Evolutionary conservation across 2,113 vertebrate species (phyloP), one percentile per base, ranked within the genome.

Genomic region (Cricetomys ansorgei): DNA sequence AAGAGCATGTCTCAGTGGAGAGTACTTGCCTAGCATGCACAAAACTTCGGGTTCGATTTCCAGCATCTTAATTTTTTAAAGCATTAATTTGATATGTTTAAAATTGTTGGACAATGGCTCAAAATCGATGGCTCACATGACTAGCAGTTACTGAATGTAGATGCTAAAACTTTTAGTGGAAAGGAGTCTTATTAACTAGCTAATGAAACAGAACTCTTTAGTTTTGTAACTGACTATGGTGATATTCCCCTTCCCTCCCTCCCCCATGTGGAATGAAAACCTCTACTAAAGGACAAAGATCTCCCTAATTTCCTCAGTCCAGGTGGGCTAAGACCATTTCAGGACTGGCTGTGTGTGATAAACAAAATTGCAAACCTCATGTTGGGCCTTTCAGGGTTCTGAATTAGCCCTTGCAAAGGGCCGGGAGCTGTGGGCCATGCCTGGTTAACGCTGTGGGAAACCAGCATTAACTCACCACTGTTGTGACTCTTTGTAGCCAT

Each of bases 401-500:
- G 75, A 72, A 64, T 76, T 84, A 57, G 53, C 75, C 65, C n/a
- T 9, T 6, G 16, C 73, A 25, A 13, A 16, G 16, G 8, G n/a
- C 87, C 6, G 12, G 65, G 87, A 64, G 59, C 59, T 34, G 27
- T 2, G 37, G 72, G 50, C 43, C 88, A 16, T 40, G 50, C 59
- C 86, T 62, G 43, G 84, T n/a, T 83, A 83, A 64, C 0, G 80
- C 45, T 80, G 91, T 89, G 45, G 67, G 87, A 96, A 89, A 34
- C 40, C 79, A 75, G 80, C 80, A 34, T 81, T 93, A 76, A 96
- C 90, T 97, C 76, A 88, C 67, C 81, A 95, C 84, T 55, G 96
- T 92, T 88, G 62, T 62, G 90, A 93, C 65, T 95, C 92, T 96
- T 90, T 89, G 31, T 90, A 84, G 91, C 92, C 72, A 92, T 94